Evolutionary conservation across 2,888 invertebrate genomes (phyloP), one percentile per base, ranked within the genome.

Genomic region (Ormyrus rosae): DNA sequence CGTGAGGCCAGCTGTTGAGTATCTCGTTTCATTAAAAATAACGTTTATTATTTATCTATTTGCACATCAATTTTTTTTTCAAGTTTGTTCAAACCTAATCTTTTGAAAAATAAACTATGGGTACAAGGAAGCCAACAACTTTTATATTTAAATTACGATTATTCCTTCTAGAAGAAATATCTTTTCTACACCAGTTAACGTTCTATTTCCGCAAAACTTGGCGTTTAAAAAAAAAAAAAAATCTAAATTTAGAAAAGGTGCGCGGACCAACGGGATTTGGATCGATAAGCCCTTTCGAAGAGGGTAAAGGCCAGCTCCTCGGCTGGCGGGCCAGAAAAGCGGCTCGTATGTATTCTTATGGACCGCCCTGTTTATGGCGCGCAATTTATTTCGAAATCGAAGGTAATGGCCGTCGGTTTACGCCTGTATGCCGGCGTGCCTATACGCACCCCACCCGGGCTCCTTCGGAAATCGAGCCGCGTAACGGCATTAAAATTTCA

Each of bases 371-470:
- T 90, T 90, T 90, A 90, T 89, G 88, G 89, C 86, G 85, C 85
- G 87, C 89, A 89, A 90, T 90, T 90, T 90, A 90, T 90, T 90
- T 90, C 84, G 84, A 88, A 89, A 89, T 90, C 90, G 90, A 89
- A 90, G 88, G 89, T 90, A 89, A 89, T 89, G 89, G 90, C 87
- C 86, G 86, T 85, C 87, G 86, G 87, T 89, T 90, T 89, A 89
- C 87, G 86, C 87, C 19, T 19, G 68, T 63, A 63, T 68, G 67
- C 78, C 50, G 13, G 74, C 80, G 81, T 81, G 83, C 45, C 34
- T 45, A 71, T 45, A 71, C 69, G 56, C 78, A 64, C 60, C 61
- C 51, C 19, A 7, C 56, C 10, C 11, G n/a, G 13, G 10, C 56
- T 71, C 60, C 76, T 81, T 81, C 71, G 63, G 79, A 74, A 81